phyloP scores from a whole-genome alignment of 2,113 vertebrate genomes.

The Ia io region DNA sequence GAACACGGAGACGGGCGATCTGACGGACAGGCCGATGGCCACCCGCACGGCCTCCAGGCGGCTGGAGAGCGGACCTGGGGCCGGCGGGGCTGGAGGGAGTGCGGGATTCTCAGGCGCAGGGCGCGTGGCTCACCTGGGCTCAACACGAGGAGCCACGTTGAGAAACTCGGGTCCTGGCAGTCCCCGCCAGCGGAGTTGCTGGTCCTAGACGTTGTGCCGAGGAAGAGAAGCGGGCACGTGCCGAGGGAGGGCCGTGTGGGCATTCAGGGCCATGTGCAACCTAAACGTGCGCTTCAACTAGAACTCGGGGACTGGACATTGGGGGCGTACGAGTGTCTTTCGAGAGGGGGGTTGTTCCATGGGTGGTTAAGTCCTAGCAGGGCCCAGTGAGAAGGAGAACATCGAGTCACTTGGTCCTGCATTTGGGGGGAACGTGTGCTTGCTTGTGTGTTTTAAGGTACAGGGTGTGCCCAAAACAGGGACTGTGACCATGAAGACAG shows the following conservation, averaged over 20 bases:
- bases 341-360: not conserved
- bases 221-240: rapidly evolving
- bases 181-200: not conserved
- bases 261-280: no score
- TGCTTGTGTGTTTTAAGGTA: not conserved
- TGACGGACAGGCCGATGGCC: not conserved
- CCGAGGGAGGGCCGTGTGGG: not conserved
- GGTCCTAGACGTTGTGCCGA: no score
- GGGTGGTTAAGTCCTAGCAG: not conserved
- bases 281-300: not conserved
- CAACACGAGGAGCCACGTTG: no score
- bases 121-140: no score
- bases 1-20: not conserved
- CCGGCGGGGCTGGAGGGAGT: not conserved
- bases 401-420: not conserved
- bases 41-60: no score
- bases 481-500: not conserved
- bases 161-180: not conserved
- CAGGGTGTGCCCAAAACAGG: not conserved
- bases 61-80: no score
- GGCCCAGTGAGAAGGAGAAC: not conserved
- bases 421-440: not conserved
- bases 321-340: not conserved
- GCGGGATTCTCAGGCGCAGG: rapidly evolving
- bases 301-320: not conserved